Evolutionary conservation across 2,797 vertebrate genomes (phyloP), one percentile per base, ranked within the genome.

Genomic region (Scolopax rusticola): DNA sequence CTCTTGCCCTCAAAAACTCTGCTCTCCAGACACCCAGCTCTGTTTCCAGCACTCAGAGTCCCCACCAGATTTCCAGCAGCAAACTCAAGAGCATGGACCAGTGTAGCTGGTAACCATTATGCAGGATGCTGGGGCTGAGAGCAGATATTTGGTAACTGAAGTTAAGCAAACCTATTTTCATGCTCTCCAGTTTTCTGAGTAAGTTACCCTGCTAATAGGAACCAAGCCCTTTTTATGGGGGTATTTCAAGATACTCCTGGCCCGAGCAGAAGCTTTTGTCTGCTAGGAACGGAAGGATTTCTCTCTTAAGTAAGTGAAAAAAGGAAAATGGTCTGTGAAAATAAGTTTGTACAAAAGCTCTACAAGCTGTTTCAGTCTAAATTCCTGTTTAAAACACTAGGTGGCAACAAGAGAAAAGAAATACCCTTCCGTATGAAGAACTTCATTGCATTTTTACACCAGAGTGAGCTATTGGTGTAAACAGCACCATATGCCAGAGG

Each of bases 351-450:
- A 32, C 33, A 41, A 27, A 50, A 75, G 53, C 63, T 57, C 65
- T 5, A 8, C 38, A n/a, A 85, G 32, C 38, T 50, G 33, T 5
- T 11, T 36, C 69, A 13, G 56, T 77, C 93, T 54, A 84, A 92
- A 92, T 96, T 70, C 73, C 28, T 12, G 9, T 6, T 24, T 28
- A 70, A 48, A 90, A 82, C 96, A 33, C 96, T 95, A 97, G 97
- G 63, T 90, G 96, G 97, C 95, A 93, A 89, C 71, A 93, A 74
- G 74, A 80, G 78, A 56, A 87, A 95, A 91, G 57, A 76, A 95
- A 93, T 63, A 11, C 27, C 56, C 25, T 9, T 14, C 11, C 9
- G 15, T 6, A 40, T 11, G 43, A 76, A 2, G n/a, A 0, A 3
- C 15, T 53, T 0, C 11, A 1, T 6, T 48, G n/a, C 28, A 4